A percentile compares a stretch with the other conserved stretches of the same genome.
These are phyloP conservation scores for Centropus bengalensis DNA, from an alignment of 2,113 vertebrate genomes.

Conservation along the genomic window DNA sequence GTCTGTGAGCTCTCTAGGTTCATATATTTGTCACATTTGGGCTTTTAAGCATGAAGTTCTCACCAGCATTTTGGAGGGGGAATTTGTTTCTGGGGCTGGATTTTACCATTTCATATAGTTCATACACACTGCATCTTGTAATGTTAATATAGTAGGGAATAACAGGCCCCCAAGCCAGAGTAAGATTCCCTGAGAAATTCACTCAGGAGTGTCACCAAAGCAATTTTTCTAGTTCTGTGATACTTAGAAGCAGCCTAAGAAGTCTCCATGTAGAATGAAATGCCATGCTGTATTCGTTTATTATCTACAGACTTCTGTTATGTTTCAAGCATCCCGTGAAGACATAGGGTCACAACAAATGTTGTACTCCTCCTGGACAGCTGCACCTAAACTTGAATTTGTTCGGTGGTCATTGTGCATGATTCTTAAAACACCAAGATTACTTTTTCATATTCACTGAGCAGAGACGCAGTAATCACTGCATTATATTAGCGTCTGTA, in stretches of 20 bases:
- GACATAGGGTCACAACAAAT: neutral
- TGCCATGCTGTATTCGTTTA: neutral
- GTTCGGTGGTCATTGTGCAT: neutral
- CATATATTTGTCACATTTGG: neutral
- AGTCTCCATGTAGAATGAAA: neutral
- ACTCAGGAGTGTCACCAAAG: neutral
- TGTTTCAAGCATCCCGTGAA: neutral
- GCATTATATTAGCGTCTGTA: slow-evolving; percentile 29
- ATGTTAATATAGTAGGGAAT: neutral
- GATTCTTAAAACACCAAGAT: neutral
- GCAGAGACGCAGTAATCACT: slow-evolving; percentile 20
- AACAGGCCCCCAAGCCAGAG: neutral
- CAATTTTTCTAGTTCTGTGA: neutral
- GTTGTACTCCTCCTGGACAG: neutral
- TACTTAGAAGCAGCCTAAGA: neutral
- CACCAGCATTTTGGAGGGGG: neutral
- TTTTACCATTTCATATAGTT: neutral
- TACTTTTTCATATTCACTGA: slow-evolving; percentile 10
- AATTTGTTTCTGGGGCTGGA: neutral
- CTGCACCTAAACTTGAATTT: neutral
- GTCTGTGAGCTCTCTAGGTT: neutral
- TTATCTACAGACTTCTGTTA: neutral
- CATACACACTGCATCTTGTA: neutral
- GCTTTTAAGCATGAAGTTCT: neutral
- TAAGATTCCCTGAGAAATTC: neutral